These are phyloP conservation scores for Nyctibius bracteatus DNA, from an alignment of 2,113 vertebrate species.

Conservation along the genomic window DNA sequence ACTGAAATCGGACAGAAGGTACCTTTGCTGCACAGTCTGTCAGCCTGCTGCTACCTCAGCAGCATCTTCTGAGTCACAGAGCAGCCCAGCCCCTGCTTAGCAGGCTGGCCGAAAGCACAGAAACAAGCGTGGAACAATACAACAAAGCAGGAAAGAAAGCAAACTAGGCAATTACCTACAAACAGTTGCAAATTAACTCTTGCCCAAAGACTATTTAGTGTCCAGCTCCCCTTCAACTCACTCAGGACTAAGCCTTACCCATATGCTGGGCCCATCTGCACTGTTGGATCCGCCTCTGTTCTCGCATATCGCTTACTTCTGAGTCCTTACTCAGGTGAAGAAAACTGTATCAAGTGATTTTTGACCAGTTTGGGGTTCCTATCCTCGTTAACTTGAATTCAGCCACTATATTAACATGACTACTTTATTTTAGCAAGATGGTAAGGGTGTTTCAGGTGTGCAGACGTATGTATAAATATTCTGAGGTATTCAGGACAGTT, in stretches of 20 bases:
- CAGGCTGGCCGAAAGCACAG: neutral
- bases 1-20: neutral
- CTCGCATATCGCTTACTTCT: neutral
- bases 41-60: neutral
- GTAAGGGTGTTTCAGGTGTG: accelerated
- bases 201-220: neutral
- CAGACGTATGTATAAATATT: neutral
- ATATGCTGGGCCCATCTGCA: neutral
- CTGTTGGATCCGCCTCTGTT: neutral
- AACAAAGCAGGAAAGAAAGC: neutral
- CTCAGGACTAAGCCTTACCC: neutral
- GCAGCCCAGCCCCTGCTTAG: neutral
- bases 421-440: neutral
- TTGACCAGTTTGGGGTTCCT: neutral
- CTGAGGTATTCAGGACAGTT: neutral
- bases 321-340: neutral
- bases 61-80: neutral
- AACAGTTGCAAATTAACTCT: neutral
- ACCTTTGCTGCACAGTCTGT: neutral
- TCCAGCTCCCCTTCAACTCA: neutral
- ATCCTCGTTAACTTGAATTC: neutral
- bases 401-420: neutral
- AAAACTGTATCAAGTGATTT: neutral
- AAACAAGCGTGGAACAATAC: neutral
- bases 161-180: neutral